A percentile compares a stretch with the other conserved stretches of the same genome.
These are phyloP conservation scores for Athetis lepigone DNA, from an alignment of 2,888 invertebrate species.

Conservation along the genomic window DNA sequence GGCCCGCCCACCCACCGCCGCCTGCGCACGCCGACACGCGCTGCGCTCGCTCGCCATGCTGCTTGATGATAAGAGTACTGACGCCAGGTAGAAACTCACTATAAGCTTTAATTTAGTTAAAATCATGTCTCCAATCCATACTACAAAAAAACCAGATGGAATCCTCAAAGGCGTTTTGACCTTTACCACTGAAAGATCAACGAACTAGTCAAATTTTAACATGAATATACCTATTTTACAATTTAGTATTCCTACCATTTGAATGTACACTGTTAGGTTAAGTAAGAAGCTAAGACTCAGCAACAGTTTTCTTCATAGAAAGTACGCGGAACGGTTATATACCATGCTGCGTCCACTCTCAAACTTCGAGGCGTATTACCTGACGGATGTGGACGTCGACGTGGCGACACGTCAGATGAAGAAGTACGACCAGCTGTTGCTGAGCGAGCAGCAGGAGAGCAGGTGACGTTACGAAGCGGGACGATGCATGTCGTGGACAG, in stretches of 20 bases:
- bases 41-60: slow-evolving; percentile 86
- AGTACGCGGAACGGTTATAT: slow-evolving; percentile 90
- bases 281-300: too few species aligned
- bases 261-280: too few species aligned
- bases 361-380: slow-evolving; percentile 89
- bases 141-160: too few species aligned
- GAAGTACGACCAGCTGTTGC: slow-evolving; percentile 79
- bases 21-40: slow-evolving; percentile 84
- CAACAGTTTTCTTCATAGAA: slow-evolving; percentile 71
- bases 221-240: too few species aligned
- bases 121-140: too few species aligned
- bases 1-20: slow-evolving; percentile 84
- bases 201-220: too few species aligned
- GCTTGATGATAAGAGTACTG: slow-evolving; percentile 88
- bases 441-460: slow-evolving; percentile 60
- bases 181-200: too few species aligned
- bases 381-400: slow-evolving; percentile 84
- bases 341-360: slow-evolving; percentile 87
- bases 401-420: slow-evolving; percentile 83
- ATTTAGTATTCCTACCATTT: too few species aligned
- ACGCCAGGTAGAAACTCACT: slow-evolving; percentile 82
- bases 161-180: too few species aligned
- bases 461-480: slow-evolving; percentile 67
- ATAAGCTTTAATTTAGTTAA: not conserved
- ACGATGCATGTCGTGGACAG: slow-evolving; percentile 15